A percentile compares a stretch with the other conserved stretches of the same genome.
Evolutionary conservation across 1,140 invertebrate genomes (phyloP).

Genomic region (Heterodera carotae): DNA sequence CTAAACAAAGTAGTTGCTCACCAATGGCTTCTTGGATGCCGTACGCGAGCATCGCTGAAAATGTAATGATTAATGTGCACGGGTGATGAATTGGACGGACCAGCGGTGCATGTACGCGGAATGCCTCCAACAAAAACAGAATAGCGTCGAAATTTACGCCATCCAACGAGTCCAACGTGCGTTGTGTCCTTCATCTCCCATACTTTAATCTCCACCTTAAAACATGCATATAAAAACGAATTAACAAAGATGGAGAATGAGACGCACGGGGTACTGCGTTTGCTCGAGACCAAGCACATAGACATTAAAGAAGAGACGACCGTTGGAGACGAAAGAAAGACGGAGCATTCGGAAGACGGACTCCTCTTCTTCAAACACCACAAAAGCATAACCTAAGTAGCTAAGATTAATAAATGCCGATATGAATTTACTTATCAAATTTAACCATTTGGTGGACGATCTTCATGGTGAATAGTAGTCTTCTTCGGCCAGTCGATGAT

Average conservation of each 20-base stretch:
- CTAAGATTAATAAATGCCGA: constrained; percentile 3
- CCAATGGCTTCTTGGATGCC: constrained; percentile 20
- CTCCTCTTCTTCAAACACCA: constrained; percentile 32
- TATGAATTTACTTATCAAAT: background rate
- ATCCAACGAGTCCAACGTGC: constrained; percentile 24
- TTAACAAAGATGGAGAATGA: background rate
- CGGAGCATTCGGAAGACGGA: constrained; percentile 35
- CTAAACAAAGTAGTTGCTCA: background rate
- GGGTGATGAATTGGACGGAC: background rate
- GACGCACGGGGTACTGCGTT: background rate
- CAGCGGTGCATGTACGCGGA: constrained; percentile 38
- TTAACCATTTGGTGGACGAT: constrained; percentile 33
- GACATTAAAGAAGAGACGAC: constrained; percentile 22
- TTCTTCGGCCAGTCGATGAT: constrained; percentile 43
- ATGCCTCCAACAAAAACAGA: constrained; percentile 40
- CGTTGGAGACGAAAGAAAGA: constrained; percentile 21
- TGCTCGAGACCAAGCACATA: background rate
- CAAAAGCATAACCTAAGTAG: constrained; percentile 35
- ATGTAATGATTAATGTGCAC: background rate
- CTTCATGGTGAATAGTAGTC: constrained; percentile 15
- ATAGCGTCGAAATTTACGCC: constrained; percentile 29
- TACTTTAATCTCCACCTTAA: constrained; percentile 39
- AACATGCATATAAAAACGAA: constrained; percentile 14
- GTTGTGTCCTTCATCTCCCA: constrained; percentile 33
- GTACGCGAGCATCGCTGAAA: constrained; percentile 19